A percentile compares a stretch with the other conserved stretches of the same genome.
Conservation (phyloP, 2,797 vertebrate species). For the Capromys pilorides region DNA sequence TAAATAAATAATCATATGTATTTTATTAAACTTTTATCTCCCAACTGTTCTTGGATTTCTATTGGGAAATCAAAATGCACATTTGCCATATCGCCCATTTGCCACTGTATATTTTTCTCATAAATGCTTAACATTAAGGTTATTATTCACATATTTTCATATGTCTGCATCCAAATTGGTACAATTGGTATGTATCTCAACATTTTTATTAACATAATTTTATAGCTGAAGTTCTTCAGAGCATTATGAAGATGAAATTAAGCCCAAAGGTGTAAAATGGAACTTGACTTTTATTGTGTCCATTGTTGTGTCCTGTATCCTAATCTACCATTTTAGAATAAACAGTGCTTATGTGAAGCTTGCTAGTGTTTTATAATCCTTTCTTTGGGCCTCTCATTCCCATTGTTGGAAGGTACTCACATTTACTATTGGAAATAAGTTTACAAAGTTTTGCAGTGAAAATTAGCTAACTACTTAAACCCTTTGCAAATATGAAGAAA, state of each 20-base stretch:
- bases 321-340: background rate
- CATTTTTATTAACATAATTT: background rate
- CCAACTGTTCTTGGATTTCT: background rate
- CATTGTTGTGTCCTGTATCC: background rate
- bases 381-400: background rate
- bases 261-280: background rate
- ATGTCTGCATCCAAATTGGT: background rate
- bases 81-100: background rate
- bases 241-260: background rate
- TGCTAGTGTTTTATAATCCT: slow-evolving; percentile 11
- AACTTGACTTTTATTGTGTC: background rate
- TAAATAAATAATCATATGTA: background rate
- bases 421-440: slow-evolving; percentile 8
- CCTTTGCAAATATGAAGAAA: background rate
- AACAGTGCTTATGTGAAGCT: background rate
- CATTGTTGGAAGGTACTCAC: background rate
- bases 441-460: background rate
- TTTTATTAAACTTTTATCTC: background rate
- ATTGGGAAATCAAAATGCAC: background rate
- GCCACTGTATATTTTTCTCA: background rate
- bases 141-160: slow-evolving; percentile 11
- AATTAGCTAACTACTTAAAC: background rate
- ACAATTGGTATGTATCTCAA: background rate
- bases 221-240: background rate
- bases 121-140: background rate